Conservation (phyloP, 1,140 invertebrate species). For the Neoseiulus cucumeris region DNA sequence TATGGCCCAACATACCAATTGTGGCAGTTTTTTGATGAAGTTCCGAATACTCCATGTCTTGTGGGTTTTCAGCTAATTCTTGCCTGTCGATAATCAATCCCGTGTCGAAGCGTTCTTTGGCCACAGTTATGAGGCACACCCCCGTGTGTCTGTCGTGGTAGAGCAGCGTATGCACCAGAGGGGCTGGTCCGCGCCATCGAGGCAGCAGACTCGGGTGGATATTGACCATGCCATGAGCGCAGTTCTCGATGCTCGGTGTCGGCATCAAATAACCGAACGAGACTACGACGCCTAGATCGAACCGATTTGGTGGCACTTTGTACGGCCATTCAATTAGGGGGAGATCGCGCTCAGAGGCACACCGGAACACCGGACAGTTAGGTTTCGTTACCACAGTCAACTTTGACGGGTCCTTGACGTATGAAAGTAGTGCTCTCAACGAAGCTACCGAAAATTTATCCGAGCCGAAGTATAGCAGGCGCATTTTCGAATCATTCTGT, state of each 20-base stretch:
- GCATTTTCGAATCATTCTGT: background rate
- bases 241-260: slow-evolving; percentile 24
- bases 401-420: background rate
- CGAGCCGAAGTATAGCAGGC: background rate
- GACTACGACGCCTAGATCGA: slow-evolving; percentile 30
- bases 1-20: slow-evolving; percentile 12
- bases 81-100: background rate
- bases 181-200: slow-evolving; percentile 73
- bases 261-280: slow-evolving; percentile 32
- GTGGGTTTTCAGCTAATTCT: slow-evolving; percentile 28
- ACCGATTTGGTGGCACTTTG: slow-evolving; percentile 18
- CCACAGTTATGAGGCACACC: slow-evolving; percentile 68
- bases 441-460: background rate
- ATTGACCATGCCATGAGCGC: slow-evolving; percentile 62
- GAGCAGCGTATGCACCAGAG: slow-evolving; percentile 57
- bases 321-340: slow-evolving; percentile 25
- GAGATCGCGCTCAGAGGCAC: slow-evolving; percentile 20
- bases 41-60: slow-evolving; percentile 34
- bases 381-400: background rate
- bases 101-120: slow-evolving; percentile 20
- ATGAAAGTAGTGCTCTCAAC: background rate
- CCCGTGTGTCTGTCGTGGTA: slow-evolving; percentile 63
- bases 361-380: slow-evolving; percentile 18
- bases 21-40: slow-evolving; percentile 15
- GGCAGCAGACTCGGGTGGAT: slow-evolving; percentile 78